Evolutionary conservation across 1,140 invertebrate genomes (phyloP).

Genomic region (Ceratoteleas bidentatus): DNA sequence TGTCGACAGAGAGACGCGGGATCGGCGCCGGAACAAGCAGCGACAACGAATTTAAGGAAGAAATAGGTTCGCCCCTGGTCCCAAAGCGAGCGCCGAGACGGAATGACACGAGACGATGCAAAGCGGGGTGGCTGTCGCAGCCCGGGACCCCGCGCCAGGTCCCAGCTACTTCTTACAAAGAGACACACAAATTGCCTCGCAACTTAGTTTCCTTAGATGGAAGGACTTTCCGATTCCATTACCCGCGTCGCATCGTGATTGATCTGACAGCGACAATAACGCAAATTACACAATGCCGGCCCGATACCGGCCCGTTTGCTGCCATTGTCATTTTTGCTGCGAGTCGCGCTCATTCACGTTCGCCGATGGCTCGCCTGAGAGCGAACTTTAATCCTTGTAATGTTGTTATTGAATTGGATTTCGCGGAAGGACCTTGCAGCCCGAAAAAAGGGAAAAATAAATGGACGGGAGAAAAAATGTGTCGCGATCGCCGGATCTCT

Average conservation of each 20-base stretch:
- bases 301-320: conserved; percentile 54
- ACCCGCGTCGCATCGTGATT: conserved; percentile 75
- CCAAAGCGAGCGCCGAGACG: conserved; percentile 69
- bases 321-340: conserved; percentile 39
- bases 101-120: conserved; percentile 75
- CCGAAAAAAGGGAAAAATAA: not conserved
- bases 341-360: conserved; percentile 1
- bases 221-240: conserved; percentile 80
- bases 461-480: too few relatives aligned
- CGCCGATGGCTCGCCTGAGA: conserved; percentile 12
- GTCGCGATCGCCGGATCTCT: too few relatives aligned
- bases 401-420: conserved; percentile 30
- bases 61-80: conserved; percentile 64
- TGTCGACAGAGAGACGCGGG: conserved; percentile 56
- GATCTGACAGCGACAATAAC: conserved; percentile 77
- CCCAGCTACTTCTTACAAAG: conserved; percentile 77
- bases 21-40: conserved; percentile 42
- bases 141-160: conserved; percentile 54
- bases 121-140: conserved; percentile 70
- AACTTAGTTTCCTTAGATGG: conserved; percentile 80
- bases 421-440: conserved; percentile 30
- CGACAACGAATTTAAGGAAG: conserved; percentile 69
- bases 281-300: conserved; percentile 64
- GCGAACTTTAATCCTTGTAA: conserved; percentile 26
- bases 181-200: conserved; percentile 80